Evolutionary conservation across 2,888 invertebrate species (phyloP).

Genomic region (Heliconius ethilla): DNA sequence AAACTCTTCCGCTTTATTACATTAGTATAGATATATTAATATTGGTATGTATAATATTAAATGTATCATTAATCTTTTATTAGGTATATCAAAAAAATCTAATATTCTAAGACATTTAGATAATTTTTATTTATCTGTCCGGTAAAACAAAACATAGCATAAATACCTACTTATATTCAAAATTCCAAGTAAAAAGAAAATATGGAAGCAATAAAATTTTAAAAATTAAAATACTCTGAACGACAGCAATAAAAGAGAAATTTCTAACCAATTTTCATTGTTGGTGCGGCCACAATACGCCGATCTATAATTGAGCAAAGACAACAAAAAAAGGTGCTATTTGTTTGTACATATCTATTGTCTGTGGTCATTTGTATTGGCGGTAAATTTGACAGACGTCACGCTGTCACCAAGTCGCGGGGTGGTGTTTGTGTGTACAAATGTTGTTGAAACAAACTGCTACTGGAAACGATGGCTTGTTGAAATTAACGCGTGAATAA

Average conservation of each 20-base stretch:
- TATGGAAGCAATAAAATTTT: conserved; percentile 72
- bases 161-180: too few relatives aligned
- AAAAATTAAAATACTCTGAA: conserved; percentile 51
- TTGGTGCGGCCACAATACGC: conserved; percentile 61
- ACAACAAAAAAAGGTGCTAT: conserved; percentile 58
- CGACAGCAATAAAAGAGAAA: conserved; percentile 70
- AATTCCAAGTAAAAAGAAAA: conserved; percentile 53
- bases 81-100: neutral
- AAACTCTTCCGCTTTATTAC: too few relatives aligned
- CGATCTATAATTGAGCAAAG: conserved; percentile 79
- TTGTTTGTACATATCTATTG: conserved; percentile 47
- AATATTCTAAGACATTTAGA: neutral
- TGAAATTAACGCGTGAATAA: conserved; percentile 65
- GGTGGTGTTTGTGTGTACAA: conserved; percentile 52
- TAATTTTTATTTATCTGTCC: neutral
- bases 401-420: conserved; percentile 63
- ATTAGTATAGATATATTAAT: too few relatives aligned
- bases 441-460: conserved; percentile 61
- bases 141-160: neutral
- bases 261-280: conserved; percentile 50
- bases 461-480: conserved; percentile 67
- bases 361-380: conserved; percentile 62
- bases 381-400: conserved; percentile 71
- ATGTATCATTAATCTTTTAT: neutral
- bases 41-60: too few relatives aligned